Base-by-base conservation (phyloP, 2,888 invertebrate species). In the Gnatocerus cornutus region DNA sequence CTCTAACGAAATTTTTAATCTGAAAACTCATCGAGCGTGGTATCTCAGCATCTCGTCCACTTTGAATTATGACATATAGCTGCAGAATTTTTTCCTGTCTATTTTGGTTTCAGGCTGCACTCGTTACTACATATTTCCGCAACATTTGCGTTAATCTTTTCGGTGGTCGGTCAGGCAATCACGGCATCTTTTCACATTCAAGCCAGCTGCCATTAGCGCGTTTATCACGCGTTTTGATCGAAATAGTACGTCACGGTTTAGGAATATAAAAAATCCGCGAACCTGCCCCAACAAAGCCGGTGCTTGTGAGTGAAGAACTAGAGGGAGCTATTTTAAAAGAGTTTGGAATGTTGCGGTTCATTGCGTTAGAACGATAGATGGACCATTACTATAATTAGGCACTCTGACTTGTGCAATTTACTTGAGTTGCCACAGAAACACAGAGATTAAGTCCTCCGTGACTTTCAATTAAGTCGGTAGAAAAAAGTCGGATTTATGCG, bases 71-170 rank as follows among this genome's bases (percentile, higher is more conserved):
- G 50, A 50, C 27, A 16, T 53, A 37, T 53, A 16, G 30, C 50
- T 10, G 50, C 50, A 43, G 13, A 48, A 6, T n/a, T 50, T 50
- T 50, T 29, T 29, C 27, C 13, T 21, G 12, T 50, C 50, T 50
- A 50, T 50, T 50, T 50, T 14, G 8, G 37, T 33, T 37, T 12
- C 30, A 13, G 3, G 16, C 39, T 55, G 53, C 53, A 39, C 39
- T 55, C 53, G 50, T 21, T 21, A 21, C 21, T 21, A 12, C 27
- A 33, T 53, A 55, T 55, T 55, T 55, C 37, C 33, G 30, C 50
- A 12, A 50, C 50, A 55, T 14, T 55, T 37, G 3, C 12, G 53
- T 14, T 55, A 55, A 55, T 55, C 53, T 55, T 39, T 39, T 39
- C 53, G 33, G 13, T 55, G 53, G 39, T 55, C 52, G 14, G 53